Percentiles rank a stretch among this genome's conserved stretches.
Evolutionary conservation across 2,113 vertebrate species (phyloP).

Genomic region (Lanius collurio): DNA sequence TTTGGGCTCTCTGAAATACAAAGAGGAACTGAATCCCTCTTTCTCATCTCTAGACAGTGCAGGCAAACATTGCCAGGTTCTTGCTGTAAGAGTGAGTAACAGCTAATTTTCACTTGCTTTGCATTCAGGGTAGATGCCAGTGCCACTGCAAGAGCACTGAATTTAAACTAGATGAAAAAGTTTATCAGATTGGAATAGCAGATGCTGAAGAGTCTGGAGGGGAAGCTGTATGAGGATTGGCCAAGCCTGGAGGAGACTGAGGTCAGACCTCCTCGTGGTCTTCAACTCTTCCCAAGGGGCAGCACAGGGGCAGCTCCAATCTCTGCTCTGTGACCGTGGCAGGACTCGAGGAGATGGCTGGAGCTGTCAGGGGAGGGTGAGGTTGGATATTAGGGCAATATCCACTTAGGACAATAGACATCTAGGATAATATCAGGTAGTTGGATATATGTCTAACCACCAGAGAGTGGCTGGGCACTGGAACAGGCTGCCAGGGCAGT

Average conservation of each 20-base stretch:
- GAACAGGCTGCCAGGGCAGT: neutral
- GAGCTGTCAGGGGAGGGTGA: neutral
- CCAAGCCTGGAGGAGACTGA: neutral
- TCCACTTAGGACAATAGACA: neutral
- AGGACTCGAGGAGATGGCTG: fast-evolving
- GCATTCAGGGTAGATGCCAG: neutral
- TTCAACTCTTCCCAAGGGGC: neutral
- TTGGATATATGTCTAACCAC: neutral
- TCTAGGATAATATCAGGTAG: neutral
- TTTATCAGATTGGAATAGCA: neutral
- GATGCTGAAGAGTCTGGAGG: neutral
- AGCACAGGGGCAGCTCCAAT: neutral
- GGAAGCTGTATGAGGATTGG: neutral
- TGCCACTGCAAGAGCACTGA: neutral
- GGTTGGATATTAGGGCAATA: neutral
- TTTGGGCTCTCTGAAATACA: neutral
- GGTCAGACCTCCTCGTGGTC: neutral
- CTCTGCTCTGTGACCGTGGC: neutral
- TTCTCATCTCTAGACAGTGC: neutral
- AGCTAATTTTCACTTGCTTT: neutral
- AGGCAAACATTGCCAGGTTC: neutral
- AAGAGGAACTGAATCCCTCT: neutral
- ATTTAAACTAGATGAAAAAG: neutral
- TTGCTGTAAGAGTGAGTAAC: neutral
- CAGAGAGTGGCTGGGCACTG: neutral